Evolutionary conservation across 2,888 invertebrate species (phyloP).

Genomic region (Digitonthophagus gazella): DNA sequence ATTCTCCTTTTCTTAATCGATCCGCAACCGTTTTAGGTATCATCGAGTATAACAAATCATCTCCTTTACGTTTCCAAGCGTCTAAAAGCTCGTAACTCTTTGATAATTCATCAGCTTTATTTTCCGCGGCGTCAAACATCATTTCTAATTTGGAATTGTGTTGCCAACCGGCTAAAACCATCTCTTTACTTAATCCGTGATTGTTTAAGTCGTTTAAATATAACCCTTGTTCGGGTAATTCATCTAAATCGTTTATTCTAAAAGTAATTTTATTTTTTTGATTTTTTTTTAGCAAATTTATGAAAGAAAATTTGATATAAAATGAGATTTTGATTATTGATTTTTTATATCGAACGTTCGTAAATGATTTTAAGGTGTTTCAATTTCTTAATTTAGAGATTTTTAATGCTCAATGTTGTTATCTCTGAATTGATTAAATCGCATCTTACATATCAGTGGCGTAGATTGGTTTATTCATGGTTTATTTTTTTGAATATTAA

Average conservation of each 20-base stretch:
- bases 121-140: constrained; percentile 80
- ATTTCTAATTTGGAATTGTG: constrained; percentile 77
- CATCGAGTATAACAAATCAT: constrained; percentile 88
- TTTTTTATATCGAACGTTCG: no score
- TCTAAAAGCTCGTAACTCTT: constrained; percentile 77
- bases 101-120: constrained; percentile 74
- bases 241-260: constrained; percentile 82
- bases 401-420: no score
- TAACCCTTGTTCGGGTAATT: constrained; percentile 74
- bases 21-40: constrained; percentile 85
- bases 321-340: no score
- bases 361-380: no score
- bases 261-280: no score
- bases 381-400: no score
- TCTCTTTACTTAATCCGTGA: constrained; percentile 79
- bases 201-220: constrained; percentile 81
- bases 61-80: constrained; percentile 82
- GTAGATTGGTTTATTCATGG: no score
- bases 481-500: no score
- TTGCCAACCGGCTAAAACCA: constrained; percentile 83
- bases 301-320: no score
- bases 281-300: no score
- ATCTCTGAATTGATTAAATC: no score
- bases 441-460: no score
- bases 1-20: constrained; percentile 71